Percentiles rank a stretch among this genome's conserved stretches.
Evolutionary conservation across 2,113 vertebrate genomes (phyloP).

Genomic region (Phasianus colchicus): DNA sequence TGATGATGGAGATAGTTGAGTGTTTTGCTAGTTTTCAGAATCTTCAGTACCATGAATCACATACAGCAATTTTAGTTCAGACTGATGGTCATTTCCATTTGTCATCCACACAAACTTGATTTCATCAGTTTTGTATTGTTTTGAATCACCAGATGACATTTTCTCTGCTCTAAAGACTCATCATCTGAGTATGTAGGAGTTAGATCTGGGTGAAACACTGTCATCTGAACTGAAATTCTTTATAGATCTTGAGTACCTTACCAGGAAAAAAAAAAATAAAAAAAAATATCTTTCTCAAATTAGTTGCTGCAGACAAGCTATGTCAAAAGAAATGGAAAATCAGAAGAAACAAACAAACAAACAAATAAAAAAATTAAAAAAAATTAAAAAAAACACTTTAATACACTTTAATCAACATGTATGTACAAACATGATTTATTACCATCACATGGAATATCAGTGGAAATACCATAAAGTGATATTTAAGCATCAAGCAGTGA

Average conservation of each 20-base stretch:
- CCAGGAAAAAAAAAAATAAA: neutral
- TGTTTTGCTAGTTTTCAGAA: neutral
- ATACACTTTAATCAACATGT: neutral
- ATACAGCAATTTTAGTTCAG: neutral
- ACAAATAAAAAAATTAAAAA: too few relatives aligned
- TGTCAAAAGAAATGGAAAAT: neutral
- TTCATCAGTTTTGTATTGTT: neutral
- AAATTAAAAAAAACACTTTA: too few relatives aligned
- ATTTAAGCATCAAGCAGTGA: neutral
- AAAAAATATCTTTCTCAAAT: neutral
- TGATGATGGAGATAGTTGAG: neutral
- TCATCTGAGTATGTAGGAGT: neutral
- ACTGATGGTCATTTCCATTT: conserved; percentile 6
- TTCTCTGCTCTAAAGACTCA: neutral
- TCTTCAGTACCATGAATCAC: neutral
- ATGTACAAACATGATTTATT: neutral
- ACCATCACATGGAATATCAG: neutral
- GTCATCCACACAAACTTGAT: neutral
- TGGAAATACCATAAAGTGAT: conserved; percentile 25
- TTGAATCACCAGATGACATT: conserved; percentile 40
- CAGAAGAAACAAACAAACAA: neutral
- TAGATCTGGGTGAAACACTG: neutral
- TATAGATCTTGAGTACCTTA: neutral
- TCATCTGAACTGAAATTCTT: neutral
- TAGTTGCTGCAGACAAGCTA: conserved; percentile 6